Conservation (phyloP, 2,888 invertebrate genomes). For the Leptodirus hochenwartii region DNA sequence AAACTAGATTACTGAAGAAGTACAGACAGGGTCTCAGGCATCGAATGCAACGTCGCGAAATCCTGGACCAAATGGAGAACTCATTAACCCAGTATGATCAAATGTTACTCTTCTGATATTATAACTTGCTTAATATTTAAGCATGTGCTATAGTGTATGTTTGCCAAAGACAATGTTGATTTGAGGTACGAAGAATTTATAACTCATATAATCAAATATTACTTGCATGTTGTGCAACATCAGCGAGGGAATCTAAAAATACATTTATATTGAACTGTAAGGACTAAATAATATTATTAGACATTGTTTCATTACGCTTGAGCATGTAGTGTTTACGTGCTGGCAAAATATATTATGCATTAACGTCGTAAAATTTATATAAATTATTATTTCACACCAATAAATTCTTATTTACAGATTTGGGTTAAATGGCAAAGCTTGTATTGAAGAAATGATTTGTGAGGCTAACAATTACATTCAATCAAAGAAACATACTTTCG, state of each 20-base stretch:
- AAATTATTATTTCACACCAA: conserved; percentile 3
- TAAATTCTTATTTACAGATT: conserved; percentile 28
- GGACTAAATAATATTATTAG: no score
- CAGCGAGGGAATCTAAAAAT: no score
- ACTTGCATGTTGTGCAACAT: no score
- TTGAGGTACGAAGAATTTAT: no score
- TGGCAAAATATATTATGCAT: conserved; percentile 2
- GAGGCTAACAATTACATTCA: conserved; percentile 39
- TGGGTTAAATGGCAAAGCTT: conserved; percentile 41
- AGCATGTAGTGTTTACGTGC: background rate
- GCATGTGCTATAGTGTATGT: no score
- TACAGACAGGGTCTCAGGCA: conserved; percentile 22
- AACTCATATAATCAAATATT: no score
- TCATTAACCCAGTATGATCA: conserved; percentile 15
- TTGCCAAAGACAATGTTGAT: no score
- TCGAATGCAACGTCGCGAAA: conserved; percentile 32
- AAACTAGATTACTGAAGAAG: conserved; percentile 24
- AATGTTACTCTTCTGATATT: no score
- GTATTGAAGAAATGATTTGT: conserved; percentile 48
- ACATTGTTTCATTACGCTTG: no score
- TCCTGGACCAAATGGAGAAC: conserved; percentile 25
- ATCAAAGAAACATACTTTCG: conserved; percentile 39
- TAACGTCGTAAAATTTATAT: conserved; percentile 1
- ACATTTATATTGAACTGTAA: no score
- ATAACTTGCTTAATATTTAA: no score